Evolutionary conservation across 2,113 vertebrate species (phyloP), one percentile per base, ranked within the genome.

Genomic region (Syngnathus typhle): DNA sequence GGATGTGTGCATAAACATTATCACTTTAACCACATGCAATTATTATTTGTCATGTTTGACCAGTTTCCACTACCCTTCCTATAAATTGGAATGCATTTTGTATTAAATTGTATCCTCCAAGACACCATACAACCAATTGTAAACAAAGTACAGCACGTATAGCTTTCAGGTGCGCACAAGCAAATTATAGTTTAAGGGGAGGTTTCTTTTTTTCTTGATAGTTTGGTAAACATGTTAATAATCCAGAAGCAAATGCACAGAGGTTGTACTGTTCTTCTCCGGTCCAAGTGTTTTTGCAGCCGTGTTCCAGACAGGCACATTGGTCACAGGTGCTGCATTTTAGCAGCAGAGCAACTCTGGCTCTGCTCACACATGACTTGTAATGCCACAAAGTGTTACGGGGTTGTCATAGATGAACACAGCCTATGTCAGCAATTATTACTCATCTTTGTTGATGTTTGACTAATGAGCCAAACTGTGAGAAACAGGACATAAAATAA

Each of bases 211-310:
- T 75, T 77, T 82, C 75, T 69, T 74, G 65, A 69, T 73, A 74
- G 68, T 82, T 84, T 85, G 69, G 86, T 85, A 80, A 87, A 88
- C 84, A 88, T 64, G 78, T 83, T 88, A 83, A 81, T 84, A 74
- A 82, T 63, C 46, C 67, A 78, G 68, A 67, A 84, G 79, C 68
- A 36, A 64, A 64, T 79, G 82, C 88, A 92, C 88, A 82, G 78
- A 78, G 71, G 61, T 23, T n/a, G 88, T 76, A 60, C 86, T 92
- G 84, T 91, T 88, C 71, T 76, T 32, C 70, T 73, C 9, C 0
- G 0, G 9, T 84, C 76, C 58, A 43, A 68, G 46, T 80, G 75
- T 91, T 89, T 88, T 84, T 74, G 86, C 90, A 87, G 83, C 69
- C 68, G 79, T 32, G 77, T 70, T 81, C 76, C 74, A 74, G 69